phyloP scores from a whole-genome alignment of 2,113 vertebrate genomes.

The Spilogale gracilis region DNA sequence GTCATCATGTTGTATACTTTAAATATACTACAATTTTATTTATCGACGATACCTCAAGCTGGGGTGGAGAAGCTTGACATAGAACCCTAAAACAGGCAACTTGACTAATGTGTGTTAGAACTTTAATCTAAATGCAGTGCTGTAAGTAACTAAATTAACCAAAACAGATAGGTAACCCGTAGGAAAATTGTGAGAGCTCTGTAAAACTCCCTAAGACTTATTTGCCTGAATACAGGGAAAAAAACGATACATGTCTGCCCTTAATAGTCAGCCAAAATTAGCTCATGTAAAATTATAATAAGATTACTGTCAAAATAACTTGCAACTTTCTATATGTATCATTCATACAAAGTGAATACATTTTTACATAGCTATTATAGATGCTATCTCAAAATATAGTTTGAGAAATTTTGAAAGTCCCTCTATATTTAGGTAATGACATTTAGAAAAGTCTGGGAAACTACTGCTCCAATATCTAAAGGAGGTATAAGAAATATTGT shows the following conservation, averaged over 20 bases:
- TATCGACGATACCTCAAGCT: background rate
- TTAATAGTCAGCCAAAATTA: slow-evolving; percentile 4
- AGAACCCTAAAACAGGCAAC: background rate
- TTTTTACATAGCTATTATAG: background rate
- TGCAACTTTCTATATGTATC: background rate
- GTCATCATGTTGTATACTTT: background rate
- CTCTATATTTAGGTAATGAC: background rate
- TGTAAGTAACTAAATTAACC: background rate
- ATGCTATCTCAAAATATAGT: background rate
- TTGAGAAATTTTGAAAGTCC: slow-evolving; percentile 13
- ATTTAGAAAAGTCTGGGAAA: slow-evolving; percentile 15
- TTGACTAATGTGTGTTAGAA: background rate
- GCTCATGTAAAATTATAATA: background rate
- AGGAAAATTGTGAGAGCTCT: background rate
- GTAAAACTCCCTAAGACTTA: background rate
- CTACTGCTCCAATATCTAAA: background rate
- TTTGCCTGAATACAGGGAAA: background rate
- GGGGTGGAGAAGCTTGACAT: background rate
- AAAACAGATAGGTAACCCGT: background rate
- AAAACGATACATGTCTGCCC: background rate
- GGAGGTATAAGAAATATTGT: background rate
- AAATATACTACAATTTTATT: background rate
- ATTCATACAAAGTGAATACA: background rate
- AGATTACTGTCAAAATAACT: slow-evolving; percentile 26
- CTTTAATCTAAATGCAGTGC: background rate